Evolutionary conservation across 1,140 invertebrate species (phyloP), one percentile per base, ranked within the genome.

Genomic region (Formica selysi): DNA sequence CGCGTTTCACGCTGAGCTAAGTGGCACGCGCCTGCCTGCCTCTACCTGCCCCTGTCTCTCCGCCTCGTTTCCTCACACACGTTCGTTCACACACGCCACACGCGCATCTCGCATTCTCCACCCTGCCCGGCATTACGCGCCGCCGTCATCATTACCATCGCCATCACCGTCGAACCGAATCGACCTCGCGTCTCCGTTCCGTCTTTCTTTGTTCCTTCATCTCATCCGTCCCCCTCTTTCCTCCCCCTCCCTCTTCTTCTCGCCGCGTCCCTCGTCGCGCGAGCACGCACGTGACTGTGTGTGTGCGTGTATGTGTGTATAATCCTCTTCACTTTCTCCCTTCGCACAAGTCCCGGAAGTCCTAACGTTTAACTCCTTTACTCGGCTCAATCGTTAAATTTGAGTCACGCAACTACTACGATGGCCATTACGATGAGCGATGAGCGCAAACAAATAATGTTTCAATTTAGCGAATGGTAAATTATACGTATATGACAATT

Each of bases 21-120:
- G 94, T 95, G 94, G 94, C 94, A 95, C 95, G 94, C 94, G 94
- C 91, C 94, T 95, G 93, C 92, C 89, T 93, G 92, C 92, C 93
- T 36, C 87, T 32, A 13, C 44, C 54, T 74, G 29, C 71, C 85
- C 84, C 86, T 74, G 74, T 48, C 68, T 80, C 64, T 79, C 44
- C 61, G 51, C 74, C 73, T 7, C 51, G 13, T 61, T 84, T 19
- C 51, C 67, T 74, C 41, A 48, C 68, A 32, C 29, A n/a, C 36
- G 11, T 68, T 62, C 29, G 59, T 57, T 44, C 26, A 10, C 44
- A 13, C 54, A n/a, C 41, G 36, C 36, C 81, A 59, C 22, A 29
- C 38, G 11, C 3, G 57, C 36, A 3, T 44, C 13, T 10, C 41
- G 13, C 62, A 64, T 76, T 41, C 86, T 68, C n/a, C 22, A 36